Evolutionary conservation across 2,888 invertebrate species (phyloP).

Genomic region (Ptilodon capucinus): DNA sequence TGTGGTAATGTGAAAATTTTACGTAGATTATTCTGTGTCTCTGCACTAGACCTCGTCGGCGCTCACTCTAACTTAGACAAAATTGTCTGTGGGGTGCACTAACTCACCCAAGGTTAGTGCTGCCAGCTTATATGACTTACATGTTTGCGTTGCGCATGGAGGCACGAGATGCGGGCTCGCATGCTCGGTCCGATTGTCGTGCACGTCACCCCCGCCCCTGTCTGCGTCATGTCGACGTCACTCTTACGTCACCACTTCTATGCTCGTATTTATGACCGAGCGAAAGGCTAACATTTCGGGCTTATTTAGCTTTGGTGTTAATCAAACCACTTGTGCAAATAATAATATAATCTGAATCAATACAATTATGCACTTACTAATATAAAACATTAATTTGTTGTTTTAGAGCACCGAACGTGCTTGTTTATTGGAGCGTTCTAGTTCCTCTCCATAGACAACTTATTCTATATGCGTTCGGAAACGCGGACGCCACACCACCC

Average conservation of each 20-base stretch:
- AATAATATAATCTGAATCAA: too few species aligned
- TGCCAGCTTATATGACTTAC: neutral
- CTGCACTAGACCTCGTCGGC: too few species aligned
- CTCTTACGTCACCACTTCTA: slow-evolving; percentile 31
- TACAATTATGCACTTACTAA: too few species aligned
- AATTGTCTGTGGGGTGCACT: neutral
- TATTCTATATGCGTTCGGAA: neutral
- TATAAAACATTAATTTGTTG: too few species aligned
- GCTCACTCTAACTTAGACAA: too few species aligned
- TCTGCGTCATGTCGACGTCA: slow-evolving; percentile 40
- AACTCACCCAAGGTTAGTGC: neutral
- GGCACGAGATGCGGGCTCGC: slow-evolving; percentile 3
- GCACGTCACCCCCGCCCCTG: slow-evolving; percentile 25
- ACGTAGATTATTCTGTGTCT: too few species aligned
- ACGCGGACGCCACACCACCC: neutral
- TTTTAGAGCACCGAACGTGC: too few species aligned
- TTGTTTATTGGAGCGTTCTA: too few species aligned
- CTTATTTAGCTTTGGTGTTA: too few species aligned
- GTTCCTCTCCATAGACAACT: too few species aligned
- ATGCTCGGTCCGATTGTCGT: slow-evolving; percentile 23
- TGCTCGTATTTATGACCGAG: slow-evolving; percentile 29
- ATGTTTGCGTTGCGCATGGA: neutral
- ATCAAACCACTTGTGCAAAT: too few species aligned
- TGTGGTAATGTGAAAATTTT: too few species aligned
- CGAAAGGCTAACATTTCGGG: slow-evolving; percentile 9